Percentiles rank a stretch among this genome's conserved stretches.
phyloP scores from a whole-genome alignment of 2,888 invertebrate genomes.

The Steinernema carpocapsae region DNA sequence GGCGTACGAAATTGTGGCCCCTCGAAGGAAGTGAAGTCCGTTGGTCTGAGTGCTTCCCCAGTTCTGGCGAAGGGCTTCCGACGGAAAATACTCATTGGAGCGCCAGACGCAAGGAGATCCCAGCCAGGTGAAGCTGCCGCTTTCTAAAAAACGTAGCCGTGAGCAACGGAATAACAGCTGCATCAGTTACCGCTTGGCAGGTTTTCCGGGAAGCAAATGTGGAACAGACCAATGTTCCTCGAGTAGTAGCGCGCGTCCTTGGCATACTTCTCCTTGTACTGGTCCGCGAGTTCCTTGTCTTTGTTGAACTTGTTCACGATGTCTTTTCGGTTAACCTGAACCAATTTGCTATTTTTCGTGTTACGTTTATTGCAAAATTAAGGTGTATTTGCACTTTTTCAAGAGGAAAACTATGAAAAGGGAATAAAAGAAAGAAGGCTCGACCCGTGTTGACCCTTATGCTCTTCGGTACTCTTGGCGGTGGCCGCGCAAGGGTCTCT shows the following conservation, averaged over 20 bases:
- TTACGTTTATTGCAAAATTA: not conserved
- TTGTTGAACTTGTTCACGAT: conserved; percentile 61
- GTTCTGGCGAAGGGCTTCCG: conserved; percentile 38
- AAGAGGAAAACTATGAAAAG: not conserved
- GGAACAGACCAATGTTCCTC: conserved; percentile 88
- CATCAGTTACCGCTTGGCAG: conserved; percentile 74
- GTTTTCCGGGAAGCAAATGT: conserved; percentile 91
- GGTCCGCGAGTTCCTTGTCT: conserved; percentile 60
- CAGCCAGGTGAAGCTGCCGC: conserved; percentile 60
- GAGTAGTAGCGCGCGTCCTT: conserved; percentile 87
- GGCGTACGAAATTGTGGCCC: conserved; percentile 89
- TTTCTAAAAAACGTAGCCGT: conserved; percentile 46
- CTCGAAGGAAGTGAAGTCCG: conserved; percentile 79
- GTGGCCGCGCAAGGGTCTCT: conserved; percentile 23
- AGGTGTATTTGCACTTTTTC: conserved; percentile 10
- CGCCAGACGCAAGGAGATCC: conserved; percentile 55
- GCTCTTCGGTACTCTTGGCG: not conserved
- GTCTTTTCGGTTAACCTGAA: conserved; percentile 60
- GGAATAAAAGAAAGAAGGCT: not conserved
- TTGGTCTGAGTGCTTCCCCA: conserved; percentile 44
- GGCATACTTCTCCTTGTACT: conserved; percentile 74
- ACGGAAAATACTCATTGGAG: conserved; percentile 56
- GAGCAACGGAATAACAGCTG: no score
- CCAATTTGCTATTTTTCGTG: not conserved
- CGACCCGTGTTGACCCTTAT: not conserved